Base-by-base conservation (phyloP, 2,797 vertebrate genomes). In the Muraenolepis orangiensis region DNA sequence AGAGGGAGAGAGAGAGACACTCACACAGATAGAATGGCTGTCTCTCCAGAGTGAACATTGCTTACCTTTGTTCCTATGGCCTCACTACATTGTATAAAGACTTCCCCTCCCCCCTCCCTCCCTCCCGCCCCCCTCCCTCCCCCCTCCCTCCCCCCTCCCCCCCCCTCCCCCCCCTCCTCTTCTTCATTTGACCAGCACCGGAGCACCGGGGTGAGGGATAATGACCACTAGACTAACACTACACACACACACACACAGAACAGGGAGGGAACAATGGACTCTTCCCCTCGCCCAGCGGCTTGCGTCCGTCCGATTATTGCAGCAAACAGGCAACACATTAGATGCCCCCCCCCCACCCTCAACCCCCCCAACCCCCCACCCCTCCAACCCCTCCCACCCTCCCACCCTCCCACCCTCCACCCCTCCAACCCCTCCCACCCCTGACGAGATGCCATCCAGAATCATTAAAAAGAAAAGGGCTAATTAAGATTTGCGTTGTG, bases 11-110 rank as follows among this genome's bases (percentile, higher is more conserved):
- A n/a, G n/a, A n/a, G n/a, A n/a, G n/a, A n/a, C n/a, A n/a, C n/a
- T n/a, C n/a, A 85, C 82, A 90, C 89, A 89, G 90, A 90, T 88
- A 91, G 92, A 92, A 86, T 88, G 89, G 87, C 84, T 87, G 88
- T 92, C 90, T 92, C 90, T 91, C 92, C 90, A 90, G n/a, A 64
- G 61, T 64, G 61, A 92, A 94, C 93, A 93, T 93, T 93, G 91
- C 90, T 90, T 89, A 93, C 92, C 93, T 94, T 94, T 94, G 93
- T 94, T 91, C 91, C 86, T 78, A 86, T 70, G 74, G 73, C 86
- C 87, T 88, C 82, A 77, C 89, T 89, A 84, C 91, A 90, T 92
- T 93, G 92, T 93, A 91, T 93, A 91, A 92, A 91, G 90, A 91
- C 89, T 90, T 91, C 12, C 92, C 91, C 11, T n/a, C n/a, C n/a